phyloP scores from a whole-genome alignment of 2,888 invertebrate genomes.

The Panzeria rudis region DNA sequence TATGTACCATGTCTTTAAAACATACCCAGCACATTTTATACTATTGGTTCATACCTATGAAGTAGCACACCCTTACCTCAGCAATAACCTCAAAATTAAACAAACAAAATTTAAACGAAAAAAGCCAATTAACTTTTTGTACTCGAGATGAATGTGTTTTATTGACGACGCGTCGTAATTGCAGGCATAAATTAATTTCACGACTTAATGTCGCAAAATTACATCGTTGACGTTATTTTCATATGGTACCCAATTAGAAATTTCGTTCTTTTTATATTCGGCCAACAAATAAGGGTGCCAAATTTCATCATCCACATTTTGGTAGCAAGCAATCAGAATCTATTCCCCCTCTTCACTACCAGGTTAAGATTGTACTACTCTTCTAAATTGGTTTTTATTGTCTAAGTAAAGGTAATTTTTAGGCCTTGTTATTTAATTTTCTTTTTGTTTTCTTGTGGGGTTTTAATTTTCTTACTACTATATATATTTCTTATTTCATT shows the following conservation, averaged over 20 bases:
- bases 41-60: not conserved
- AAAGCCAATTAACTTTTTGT: constrained; percentile 73
- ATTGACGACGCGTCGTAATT: constrained; percentile 84
- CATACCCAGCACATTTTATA: not conserved
- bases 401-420: constrained; percentile 67
- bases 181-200: constrained; percentile 84
- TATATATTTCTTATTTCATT: constrained; percentile 23
- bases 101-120: constrained; percentile 18
- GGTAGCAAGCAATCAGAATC: constrained; percentile 13
- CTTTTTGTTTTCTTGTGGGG: constrained; percentile 51
- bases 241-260: constrained; percentile 66
- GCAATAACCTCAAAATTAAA: not conserved
- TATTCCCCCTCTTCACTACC: not conserved
- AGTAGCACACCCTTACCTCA: not conserved
- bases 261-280: constrained; percentile 8
- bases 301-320: constrained; percentile 4
- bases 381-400: constrained; percentile 42
- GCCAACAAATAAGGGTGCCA: constrained; percentile 61
- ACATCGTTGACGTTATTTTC: constrained; percentile 77
- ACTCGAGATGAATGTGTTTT: constrained; percentile 82
- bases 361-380: constrained; percentile 3
- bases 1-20: not conserved
- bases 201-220: constrained; percentile 81
- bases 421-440: constrained; percentile 74
- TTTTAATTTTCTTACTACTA: constrained; percentile 32